A percentile compares a stretch with the other conserved stretches of the same genome.
phyloP scores from a whole-genome alignment of 2,888 invertebrate genomes.

The Archaeoteleia sp. region DNA sequence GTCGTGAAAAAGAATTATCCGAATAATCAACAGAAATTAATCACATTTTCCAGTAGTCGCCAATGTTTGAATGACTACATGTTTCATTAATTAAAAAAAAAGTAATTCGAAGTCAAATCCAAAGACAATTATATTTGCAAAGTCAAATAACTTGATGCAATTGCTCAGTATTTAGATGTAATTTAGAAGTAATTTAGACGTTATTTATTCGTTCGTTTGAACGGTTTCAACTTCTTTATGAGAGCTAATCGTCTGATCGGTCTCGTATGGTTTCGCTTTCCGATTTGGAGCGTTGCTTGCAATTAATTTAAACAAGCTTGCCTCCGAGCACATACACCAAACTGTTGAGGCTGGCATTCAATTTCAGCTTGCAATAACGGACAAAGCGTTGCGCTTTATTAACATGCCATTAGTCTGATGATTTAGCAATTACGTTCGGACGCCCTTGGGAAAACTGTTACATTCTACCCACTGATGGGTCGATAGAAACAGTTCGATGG shows the following conservation, averaged over 20 bases:
- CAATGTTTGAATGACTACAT: too few species aligned
- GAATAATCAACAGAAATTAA: slow-evolving; percentile 48
- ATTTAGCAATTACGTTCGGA: slow-evolving; percentile 59
- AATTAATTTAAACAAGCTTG: slow-evolving; percentile 45
- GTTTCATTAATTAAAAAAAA: too few species aligned
- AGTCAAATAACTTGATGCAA: too few species aligned
- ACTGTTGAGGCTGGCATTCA: slow-evolving; percentile 38
- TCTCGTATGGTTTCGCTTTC: slow-evolving; percentile 34
- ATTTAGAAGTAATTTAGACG: too few species aligned
- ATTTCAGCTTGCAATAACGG: slow-evolving; percentile 46
- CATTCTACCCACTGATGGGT: too few species aligned
- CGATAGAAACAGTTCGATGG: too few species aligned
- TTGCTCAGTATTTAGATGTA: too few species aligned
- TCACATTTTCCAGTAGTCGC: too few species aligned
- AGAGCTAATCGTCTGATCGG: slow-evolving; percentile 27
- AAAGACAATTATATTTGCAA: too few species aligned
- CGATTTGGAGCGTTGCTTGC: slow-evolving; percentile 25
- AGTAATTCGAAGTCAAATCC: too few species aligned
- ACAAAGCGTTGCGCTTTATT: slow-evolving; percentile 55
- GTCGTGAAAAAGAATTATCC: slow-evolving; percentile 47
- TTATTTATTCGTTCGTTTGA: too few species aligned
- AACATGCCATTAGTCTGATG: slow-evolving; percentile 59
- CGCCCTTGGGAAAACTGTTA: slow-evolving; percentile 56
- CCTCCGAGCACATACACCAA: slow-evolving; percentile 26
- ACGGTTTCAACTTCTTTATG: slow-evolving; percentile 35